Evolutionary conservation across 2,113 vertebrate species (phyloP).

Genomic region (Chaetops frenatus): DNA sequence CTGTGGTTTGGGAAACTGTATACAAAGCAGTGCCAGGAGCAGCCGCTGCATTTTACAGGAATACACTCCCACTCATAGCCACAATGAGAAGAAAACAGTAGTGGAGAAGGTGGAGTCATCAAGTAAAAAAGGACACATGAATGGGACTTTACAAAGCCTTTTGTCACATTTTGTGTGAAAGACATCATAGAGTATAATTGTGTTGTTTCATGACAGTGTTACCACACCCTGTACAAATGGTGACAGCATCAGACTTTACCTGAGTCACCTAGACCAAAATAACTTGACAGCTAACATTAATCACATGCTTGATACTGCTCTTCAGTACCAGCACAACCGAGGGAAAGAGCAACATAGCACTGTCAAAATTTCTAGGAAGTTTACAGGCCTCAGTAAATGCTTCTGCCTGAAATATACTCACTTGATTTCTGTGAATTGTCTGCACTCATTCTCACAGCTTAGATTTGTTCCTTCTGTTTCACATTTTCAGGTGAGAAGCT

Average conservation of each 20-base stretch:
- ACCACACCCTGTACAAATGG: constrained; percentile 2
- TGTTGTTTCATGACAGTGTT: background rate
- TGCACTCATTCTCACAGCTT: background rate
- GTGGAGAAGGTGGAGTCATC: background rate
- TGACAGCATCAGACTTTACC: background rate
- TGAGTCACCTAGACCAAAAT: constrained; percentile 28
- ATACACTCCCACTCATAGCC: background rate
- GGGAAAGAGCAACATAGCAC: background rate
- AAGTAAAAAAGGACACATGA: background rate
- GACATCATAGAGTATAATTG: background rate
- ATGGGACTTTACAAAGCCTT: background rate
- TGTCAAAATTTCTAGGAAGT: background rate
- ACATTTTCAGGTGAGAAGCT: background rate
- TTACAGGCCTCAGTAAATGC: background rate
- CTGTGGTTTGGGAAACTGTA: background rate
- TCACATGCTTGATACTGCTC: background rate
- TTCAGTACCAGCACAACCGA: background rate
- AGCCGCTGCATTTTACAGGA: background rate
- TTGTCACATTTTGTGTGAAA: background rate
- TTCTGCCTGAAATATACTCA: background rate
- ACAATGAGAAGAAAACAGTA: constrained; percentile 22
- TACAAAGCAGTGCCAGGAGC: background rate
- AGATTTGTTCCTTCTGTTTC: background rate
- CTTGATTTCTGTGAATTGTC: background rate
- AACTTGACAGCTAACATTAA: background rate